Evolutionary conservation across 2,113 vertebrate genomes (phyloP).

Genomic region (Tylochromis polylepis): DNA sequence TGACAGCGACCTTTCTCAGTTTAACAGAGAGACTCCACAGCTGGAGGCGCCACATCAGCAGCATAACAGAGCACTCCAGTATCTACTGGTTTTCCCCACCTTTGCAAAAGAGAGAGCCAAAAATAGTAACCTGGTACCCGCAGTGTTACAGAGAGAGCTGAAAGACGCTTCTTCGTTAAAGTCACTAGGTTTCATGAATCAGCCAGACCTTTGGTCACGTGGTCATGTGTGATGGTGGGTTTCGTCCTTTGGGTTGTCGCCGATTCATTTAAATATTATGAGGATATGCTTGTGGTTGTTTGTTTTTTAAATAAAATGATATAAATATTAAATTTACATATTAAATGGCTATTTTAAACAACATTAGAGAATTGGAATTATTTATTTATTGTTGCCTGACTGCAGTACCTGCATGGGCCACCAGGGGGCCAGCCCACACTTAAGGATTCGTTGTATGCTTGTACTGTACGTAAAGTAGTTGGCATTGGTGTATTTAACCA

Average conservation of each 20-base stretch:
- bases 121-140: neutral
- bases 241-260: neutral
- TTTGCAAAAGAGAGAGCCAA: neutral
- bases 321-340: no score
- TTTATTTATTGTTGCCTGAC: no score
- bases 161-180: neutral
- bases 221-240: neutral
- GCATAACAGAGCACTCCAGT: neutral
- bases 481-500: no score
- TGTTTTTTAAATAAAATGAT: no score
- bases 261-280: neutral
- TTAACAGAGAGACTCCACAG: neutral
- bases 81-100: neutral
- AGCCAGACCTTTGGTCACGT: neutral
- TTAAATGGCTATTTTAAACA: no score
- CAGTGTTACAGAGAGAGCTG: neutral
- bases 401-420: no score
- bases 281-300: neutral
- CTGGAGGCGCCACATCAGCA: neutral
- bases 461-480: no score
- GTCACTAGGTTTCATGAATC: fast-evolving
- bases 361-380: no score
- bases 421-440: no score
- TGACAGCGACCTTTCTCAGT: neutral
- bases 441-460: no score